Evolutionary conservation across 2,888 invertebrate species (phyloP).

Genomic region (Ochropacha duplaris): DNA sequence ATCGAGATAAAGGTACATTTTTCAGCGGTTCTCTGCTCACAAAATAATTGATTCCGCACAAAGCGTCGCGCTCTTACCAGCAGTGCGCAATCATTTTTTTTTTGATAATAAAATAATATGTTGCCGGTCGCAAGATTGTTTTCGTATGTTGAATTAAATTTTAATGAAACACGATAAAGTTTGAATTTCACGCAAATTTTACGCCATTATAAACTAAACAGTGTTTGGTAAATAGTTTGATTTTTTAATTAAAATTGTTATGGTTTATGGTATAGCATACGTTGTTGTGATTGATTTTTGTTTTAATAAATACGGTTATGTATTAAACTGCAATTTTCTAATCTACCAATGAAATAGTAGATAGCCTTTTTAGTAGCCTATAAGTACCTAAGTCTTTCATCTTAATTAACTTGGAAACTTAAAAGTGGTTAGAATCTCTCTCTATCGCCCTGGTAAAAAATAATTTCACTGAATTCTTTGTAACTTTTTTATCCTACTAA

Average conservation of each 20-base stretch:
- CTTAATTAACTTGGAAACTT: no score
- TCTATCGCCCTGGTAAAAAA: no score
- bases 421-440: no score
- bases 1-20: constrained; percentile 60
- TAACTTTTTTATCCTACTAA: no score
- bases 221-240: constrained; percentile 79
- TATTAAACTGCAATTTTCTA: neutral
- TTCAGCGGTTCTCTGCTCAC: constrained; percentile 47
- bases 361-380: no score
- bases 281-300: constrained; percentile 62
- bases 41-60: constrained; percentile 51
- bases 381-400: no score
- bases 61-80: constrained; percentile 43
- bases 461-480: no score
- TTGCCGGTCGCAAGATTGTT: constrained; percentile 33
- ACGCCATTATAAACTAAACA: constrained; percentile 74
- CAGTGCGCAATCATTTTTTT: constrained; percentile 29
- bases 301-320: constrained; percentile 36
- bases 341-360: constrained; percentile 7
- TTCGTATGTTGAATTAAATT: constrained; percentile 59
- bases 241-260: constrained; percentile 77
- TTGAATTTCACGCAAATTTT: constrained; percentile 79
- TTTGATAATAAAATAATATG: constrained; percentile 60
- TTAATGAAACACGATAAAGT: constrained; percentile 72
- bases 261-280: constrained; percentile 40